Evolutionary conservation across 1,140 invertebrate species (phyloP).

Genomic region (Palaemon carinicauda): DNA sequence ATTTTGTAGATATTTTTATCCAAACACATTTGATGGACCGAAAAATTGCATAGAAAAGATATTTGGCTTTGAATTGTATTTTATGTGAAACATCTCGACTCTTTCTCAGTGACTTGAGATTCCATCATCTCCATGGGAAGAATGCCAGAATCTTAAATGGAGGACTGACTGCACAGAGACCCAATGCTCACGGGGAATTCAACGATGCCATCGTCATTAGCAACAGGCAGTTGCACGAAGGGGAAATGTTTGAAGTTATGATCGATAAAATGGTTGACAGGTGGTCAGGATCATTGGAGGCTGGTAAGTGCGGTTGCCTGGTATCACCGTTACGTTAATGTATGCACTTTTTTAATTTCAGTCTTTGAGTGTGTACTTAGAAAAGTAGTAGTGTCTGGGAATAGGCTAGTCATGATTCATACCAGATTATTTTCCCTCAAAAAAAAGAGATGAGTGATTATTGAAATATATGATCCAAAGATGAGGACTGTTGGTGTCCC

Average conservation of each 20-base stretch:
- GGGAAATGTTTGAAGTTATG: constrained; percentile 90
- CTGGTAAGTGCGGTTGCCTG: too few relatives aligned
- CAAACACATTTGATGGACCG: too few relatives aligned
- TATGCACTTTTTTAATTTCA: too few relatives aligned
- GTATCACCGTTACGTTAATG: too few relatives aligned
- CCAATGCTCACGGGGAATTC: constrained; percentile 88
- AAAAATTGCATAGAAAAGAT: too few relatives aligned
- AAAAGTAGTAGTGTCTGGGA: too few relatives aligned
- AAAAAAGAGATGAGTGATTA: not conserved
- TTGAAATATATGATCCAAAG: not conserved
- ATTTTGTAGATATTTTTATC: too few relatives aligned
- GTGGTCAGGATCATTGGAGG: constrained; percentile 71
- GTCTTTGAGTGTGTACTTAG: too few relatives aligned
- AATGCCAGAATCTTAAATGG: constrained; percentile 89
- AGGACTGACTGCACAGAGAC: constrained; percentile 83
- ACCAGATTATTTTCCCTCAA: not conserved
- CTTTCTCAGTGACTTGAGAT: constrained; percentile 77
- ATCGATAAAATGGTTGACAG: constrained; percentile 92
- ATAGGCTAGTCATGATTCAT: too few relatives aligned
- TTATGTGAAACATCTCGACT: not conserved
- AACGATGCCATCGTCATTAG: constrained; percentile 94
- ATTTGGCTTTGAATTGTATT: not conserved
- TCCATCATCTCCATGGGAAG: constrained; percentile 87
- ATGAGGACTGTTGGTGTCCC: too few relatives aligned
- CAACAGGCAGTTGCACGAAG: constrained; percentile 84